Base-by-base conservation (phyloP, 2,113 vertebrate species). In the Tricholaema leucomelas region DNA sequence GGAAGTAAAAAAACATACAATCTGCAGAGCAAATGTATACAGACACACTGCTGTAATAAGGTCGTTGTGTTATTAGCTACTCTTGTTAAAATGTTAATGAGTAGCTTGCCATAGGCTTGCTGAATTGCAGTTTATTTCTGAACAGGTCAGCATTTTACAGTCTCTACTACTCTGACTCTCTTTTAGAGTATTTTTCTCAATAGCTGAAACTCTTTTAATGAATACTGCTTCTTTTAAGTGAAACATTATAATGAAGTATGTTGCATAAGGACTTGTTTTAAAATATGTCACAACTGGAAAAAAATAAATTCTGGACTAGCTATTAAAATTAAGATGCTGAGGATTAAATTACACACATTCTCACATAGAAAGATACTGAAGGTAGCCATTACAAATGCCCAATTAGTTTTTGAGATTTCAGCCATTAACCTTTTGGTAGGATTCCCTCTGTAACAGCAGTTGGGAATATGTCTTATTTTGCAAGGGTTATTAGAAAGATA, bases 71-170 rank as follows among this genome's bases (percentile, higher is more conserved):
- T 81, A 92, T 94, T 92, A 96, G 87, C 69, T 76, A 64, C 50
- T 61, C 92, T 87, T 94, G 90, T 93, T 96, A 95, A 96, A 95
- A 93, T 94, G 95, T 95, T 94, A 96, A 97, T 95, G 94, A 93
- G 86, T 94, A 95, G 83, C 91, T 85, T 87, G 71, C 83, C 66
- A 77, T 28, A 73, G 73, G 79, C 79, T 85, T 96, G 94, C 94
- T 95, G 94, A 96, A 92, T 94, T 85, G 88, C 87, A 93, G 67
- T 95, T 91, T 95, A 76, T 92, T 94, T 96, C 74, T 91, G 77
- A 96, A 54, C 20, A 79, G 64, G 74, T 95, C 95, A 96, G 87
- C 92, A 16, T 81, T 96, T 95, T 84, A 70, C 69, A 85, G 40
- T 87, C 76, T 54, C 81, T 95, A 74, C 67, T 75, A 75, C 70